Conservation (phyloP, 2,113 vertebrate genomes). For the Nycticebus coucang region DNA sequence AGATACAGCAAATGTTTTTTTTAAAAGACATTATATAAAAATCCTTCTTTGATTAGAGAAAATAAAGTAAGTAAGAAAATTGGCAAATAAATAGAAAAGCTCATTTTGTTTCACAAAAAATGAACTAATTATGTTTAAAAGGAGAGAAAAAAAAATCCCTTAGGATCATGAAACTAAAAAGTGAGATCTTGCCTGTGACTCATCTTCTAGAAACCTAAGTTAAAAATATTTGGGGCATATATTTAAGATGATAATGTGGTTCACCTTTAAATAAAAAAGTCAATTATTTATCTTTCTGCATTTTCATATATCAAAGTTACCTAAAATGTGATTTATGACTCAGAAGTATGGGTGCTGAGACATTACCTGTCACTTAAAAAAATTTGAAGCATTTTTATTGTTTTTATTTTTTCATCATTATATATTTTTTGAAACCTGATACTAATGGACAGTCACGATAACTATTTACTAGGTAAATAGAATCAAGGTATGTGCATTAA, state of each 20-base stretch:
- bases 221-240: slow-evolving; percentile 28
- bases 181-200: slow-evolving; percentile 49
- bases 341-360: slow-evolving; percentile 29
- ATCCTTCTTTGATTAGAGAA: slow-evolving; percentile 39
- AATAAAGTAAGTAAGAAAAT: slow-evolving; percentile 55
- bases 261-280: slow-evolving; percentile 25
- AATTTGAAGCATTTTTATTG: slow-evolving; percentile 21
- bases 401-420: slow-evolving; percentile 37
- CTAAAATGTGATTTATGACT: slow-evolving; percentile 64
- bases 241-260: slow-evolving; percentile 40
- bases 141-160: neutral
- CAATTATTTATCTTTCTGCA: slow-evolving; percentile 46
- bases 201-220: slow-evolving; percentile 46
- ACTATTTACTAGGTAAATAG: slow-evolving; percentile 26
- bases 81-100: slow-evolving; percentile 45
- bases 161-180: slow-evolving; percentile 29
- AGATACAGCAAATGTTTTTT: neutral
- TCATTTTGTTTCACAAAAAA: slow-evolving; percentile 41
- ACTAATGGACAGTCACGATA: slow-evolving; percentile 17
- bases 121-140: neutral
- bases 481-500: slow-evolving; percentile 32
- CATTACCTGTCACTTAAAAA: slow-evolving; percentile 20
- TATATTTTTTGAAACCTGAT: neutral
- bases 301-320: slow-evolving; percentile 73
- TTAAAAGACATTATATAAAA: slow-evolving; percentile 43